Evolutionary conservation across 2,797 vertebrate species (phyloP).

Genomic region (Myoxocephalus aenaeus): DNA sequence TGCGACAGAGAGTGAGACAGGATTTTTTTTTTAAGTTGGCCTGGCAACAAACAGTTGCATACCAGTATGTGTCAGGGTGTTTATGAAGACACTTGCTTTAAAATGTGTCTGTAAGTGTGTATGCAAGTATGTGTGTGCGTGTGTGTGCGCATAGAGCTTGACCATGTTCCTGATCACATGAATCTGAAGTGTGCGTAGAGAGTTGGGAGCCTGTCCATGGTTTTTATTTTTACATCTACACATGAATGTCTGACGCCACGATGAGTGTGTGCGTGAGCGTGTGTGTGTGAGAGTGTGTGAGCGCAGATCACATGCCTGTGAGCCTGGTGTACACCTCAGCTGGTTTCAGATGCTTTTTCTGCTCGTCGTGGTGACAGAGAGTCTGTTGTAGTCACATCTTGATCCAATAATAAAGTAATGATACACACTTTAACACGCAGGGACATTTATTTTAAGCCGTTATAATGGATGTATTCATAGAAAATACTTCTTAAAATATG

Average conservation of each 20-base stretch:
- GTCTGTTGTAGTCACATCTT: conserved; percentile 66
- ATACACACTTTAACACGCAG: conserved; percentile 41
- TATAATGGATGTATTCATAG: conserved; percentile 19
- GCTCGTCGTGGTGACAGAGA: conserved; percentile 56
- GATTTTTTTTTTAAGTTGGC: conserved; percentile 62
- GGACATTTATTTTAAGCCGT: conserved; percentile 30
- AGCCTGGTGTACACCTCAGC: conserved; percentile 48
- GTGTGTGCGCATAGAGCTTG: conserved; percentile 15
- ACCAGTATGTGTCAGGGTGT: conserved; percentile 70
- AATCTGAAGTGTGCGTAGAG: conserved; percentile 38
- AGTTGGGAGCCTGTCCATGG: conserved; percentile 44
- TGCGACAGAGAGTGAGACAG: conserved; percentile 25
- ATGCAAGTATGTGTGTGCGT: neutral
- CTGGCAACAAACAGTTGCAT: conserved; percentile 68
- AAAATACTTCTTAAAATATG: conserved; percentile 2
- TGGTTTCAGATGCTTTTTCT: conserved; percentile 60
- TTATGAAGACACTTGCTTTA: conserved; percentile 75
- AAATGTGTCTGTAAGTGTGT: conserved; percentile 56
- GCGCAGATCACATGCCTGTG: conserved; percentile 54
- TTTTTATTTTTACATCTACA: conserved; percentile 74
- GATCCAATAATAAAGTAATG: conserved; percentile 63
- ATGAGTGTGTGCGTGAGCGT: conserved; percentile 29
- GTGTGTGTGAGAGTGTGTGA: conserved; percentile 21
- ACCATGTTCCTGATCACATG: conserved; percentile 46
- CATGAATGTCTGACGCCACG: conserved; percentile 43